Percentiles rank a stretch among this genome's conserved stretches.
Conservation (phyloP, 1,140 invertebrate genomes). For the Portunus trituberculatus region DNA sequence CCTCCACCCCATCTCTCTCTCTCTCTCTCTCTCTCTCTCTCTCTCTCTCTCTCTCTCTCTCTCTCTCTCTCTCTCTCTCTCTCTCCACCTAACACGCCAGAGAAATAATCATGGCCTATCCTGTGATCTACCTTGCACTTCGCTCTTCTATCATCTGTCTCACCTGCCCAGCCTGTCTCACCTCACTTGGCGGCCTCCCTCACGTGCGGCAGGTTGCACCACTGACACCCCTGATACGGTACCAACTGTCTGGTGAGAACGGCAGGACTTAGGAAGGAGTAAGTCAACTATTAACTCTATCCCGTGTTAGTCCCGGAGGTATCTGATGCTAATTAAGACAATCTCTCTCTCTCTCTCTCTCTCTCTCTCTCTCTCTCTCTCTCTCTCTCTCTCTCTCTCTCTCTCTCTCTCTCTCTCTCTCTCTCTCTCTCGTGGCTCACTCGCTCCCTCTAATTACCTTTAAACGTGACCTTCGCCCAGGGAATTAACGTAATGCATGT, state of each 20-base stretch:
- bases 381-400: background rate
- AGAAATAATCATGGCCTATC: too few relatives aligned
- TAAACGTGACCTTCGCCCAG: background rate
- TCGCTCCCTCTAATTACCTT: constrained; percentile 1
- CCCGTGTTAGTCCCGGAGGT: background rate
- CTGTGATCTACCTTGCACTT: too few relatives aligned
- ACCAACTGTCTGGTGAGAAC: background rate
- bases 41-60: constrained; percentile 2
- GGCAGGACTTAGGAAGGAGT: background rate
- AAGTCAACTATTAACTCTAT: background rate
- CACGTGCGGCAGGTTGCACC: too few relatives aligned
- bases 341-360: background rate
- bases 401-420: background rate
- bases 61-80: too few relatives aligned
- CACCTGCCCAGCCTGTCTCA: too few relatives aligned
- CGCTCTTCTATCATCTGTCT: too few relatives aligned
- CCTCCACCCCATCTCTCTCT: background rate
- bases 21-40: constrained; percentile 16
- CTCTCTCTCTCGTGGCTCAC: background rate
- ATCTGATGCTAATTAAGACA: background rate
- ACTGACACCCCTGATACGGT: too few relatives aligned
- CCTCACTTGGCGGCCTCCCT: too few relatives aligned
- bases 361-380: background rate
- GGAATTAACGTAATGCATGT: background rate
- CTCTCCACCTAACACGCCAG: too few relatives aligned